These are phyloP conservation scores for Telmatochromis sp. DNA, from an alignment of 2,113 vertebrate genomes.

Conservation along the genomic window DNA sequence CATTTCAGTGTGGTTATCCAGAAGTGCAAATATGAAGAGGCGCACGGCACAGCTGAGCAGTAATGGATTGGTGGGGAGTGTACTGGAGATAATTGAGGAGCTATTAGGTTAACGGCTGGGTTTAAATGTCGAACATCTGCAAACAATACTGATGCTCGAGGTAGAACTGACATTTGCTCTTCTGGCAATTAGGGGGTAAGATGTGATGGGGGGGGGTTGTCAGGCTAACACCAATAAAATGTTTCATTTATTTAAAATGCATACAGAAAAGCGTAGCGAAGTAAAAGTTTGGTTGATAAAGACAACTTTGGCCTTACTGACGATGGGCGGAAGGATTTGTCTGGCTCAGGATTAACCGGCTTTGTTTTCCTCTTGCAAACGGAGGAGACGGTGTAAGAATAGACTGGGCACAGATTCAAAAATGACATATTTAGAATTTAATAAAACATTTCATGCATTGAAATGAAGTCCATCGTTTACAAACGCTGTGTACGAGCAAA, in stretches of 20 bases:
- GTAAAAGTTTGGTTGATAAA: not conserved
- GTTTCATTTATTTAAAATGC: not conserved
- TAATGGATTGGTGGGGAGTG: not conserved
- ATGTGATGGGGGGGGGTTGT: not conserved
- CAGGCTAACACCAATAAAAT: not conserved
- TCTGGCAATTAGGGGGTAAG: constrained; percentile 24
- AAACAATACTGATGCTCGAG: not conserved
- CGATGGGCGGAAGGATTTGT: not conserved
- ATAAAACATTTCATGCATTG: not conserved
- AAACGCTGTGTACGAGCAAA: not conserved
- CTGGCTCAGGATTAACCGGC: not conserved
- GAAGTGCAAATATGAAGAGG: not conserved
- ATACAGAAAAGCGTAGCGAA: not conserved
- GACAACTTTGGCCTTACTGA: not conserved
- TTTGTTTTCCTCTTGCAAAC: not conserved
- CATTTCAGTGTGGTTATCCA: not conserved
- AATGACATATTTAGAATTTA: not conserved
- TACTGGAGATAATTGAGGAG: constrained; percentile 24
- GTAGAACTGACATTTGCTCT: constrained; percentile 51
- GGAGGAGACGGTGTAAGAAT: not conserved
- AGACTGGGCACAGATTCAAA: not conserved
- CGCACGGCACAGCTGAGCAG: not conserved
- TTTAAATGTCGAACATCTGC: constrained; percentile 60
- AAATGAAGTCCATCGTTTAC: not conserved
- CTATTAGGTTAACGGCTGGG: constrained; percentile 2